These are phyloP conservation scores for Heliconius hortense DNA, from an alignment of 2,888 invertebrate genomes.

Conservation along the genomic window DNA sequence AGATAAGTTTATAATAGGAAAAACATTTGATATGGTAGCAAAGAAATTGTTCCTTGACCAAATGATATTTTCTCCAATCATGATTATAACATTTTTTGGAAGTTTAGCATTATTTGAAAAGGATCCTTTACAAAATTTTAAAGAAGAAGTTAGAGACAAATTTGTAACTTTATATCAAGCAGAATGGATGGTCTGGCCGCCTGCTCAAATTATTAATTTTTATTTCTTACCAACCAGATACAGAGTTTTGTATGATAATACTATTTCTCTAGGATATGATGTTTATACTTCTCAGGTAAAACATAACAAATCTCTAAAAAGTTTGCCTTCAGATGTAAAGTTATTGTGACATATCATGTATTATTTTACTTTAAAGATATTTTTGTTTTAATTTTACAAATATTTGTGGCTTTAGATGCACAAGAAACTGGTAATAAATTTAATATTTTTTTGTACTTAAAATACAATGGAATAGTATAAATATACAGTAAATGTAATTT, in stretches of 20 bases:
- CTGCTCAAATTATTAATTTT: constrained; percentile 96
- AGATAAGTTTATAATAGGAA: constrained; percentile 88
- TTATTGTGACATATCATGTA: constrained; percentile 1
- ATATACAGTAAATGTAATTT: constrained; percentile 21
- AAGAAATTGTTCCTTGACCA: constrained; percentile 94
- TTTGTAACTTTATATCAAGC: constrained; percentile 90
- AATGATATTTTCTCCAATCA: constrained; percentile 91
- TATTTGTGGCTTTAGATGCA: neutral
- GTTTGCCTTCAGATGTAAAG: constrained; percentile 35
- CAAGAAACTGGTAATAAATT: constrained; percentile 1
- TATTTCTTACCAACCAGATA: constrained; percentile 91
- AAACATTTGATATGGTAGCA: constrained; percentile 84
- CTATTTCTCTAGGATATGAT: constrained; percentile 93
- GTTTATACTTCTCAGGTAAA: constrained; percentile 93
- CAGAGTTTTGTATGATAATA: constrained; percentile 94
- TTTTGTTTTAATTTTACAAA: neutral
- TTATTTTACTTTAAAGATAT: neutral
- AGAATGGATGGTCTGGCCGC: constrained; percentile 97
- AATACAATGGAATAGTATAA: constrained; percentile 19
- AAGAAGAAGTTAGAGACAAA: constrained; percentile 87
- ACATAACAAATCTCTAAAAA: constrained; percentile 70
- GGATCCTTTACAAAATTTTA: constrained; percentile 83
- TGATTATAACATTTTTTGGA: constrained; percentile 90
- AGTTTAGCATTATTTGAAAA: constrained; percentile 89
- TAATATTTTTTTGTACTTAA: neutral